Base-by-base conservation (phyloP, 1,140 invertebrate genomes). In the Notospermus geniculatus region DNA sequence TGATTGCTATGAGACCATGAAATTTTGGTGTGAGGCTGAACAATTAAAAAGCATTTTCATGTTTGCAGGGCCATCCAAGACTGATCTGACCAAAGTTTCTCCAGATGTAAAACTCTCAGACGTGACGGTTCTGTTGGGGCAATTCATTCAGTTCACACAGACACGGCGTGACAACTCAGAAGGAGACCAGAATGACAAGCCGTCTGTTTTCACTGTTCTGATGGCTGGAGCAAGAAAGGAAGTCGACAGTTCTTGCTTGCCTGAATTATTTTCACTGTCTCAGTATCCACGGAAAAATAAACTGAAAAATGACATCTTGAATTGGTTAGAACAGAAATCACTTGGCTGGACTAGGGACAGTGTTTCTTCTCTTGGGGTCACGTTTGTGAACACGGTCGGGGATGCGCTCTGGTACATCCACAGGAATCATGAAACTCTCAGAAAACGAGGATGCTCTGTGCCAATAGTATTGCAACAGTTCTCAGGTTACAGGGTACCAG, bases 271-370 rank as follows among this genome's bases (percentile, higher is more conserved):
- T 4, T n/a, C 46, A 7, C 46, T 50, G 4, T 4, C 19, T n/a
- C 19, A 50, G 46, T 9, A 50, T 9, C 46, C 46, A 7, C 46
- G n/a, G 46, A 50, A 50, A 50, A 50, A 50, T n/a, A 50, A 50
- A 27, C 25, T 50, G 5, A 50, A 50, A 27, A 50, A 50, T 50
- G 46, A 50, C 25, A 50, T 50, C n/a, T n/a, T 50, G 9, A n/a
- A 50, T 5, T 50, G 46, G 46, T 27, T 50, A n/a, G n/a, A 19
- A 19, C 4, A 19, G 19, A 50, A 50, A 7, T 23, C n/a, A 19
- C 4, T 27, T 5, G 46, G 46, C 15, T 36, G 32, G 4, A 7
- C 19, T 7, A 27, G 9, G 25, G 46, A 50, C 25, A 50, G 19
- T 23, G 46, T 50, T 23, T 19, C 25, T 7, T 5, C 46, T 27